Conservation (phyloP, 2,888 invertebrate species). For the Luffia ferchaultella region DNA sequence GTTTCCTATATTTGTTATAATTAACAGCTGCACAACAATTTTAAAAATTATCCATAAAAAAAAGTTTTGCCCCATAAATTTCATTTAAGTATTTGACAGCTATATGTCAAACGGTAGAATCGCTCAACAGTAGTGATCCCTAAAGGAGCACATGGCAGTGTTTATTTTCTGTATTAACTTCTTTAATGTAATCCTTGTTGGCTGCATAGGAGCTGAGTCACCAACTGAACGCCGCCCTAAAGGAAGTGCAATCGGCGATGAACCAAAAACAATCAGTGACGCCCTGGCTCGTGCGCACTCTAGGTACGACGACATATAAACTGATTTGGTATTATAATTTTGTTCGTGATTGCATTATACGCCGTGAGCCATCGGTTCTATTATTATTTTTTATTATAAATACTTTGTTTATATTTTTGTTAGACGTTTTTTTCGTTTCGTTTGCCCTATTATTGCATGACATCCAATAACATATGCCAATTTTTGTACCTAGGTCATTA, state of each 20-base stretch:
- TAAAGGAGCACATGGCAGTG: no score
- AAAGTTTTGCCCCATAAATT: no score
- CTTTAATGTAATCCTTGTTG: no score
- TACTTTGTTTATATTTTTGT: not conserved
- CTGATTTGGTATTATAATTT: not conserved
- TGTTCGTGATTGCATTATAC: not conserved
- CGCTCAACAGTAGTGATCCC: no score
- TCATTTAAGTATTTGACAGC: no score
- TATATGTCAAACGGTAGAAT: no score
- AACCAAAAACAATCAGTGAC: constrained; percentile 73
- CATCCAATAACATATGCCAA: not conserved
- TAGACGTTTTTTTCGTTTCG: not conserved
- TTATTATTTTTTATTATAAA: not conserved
- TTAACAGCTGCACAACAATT: no score
- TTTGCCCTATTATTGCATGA: no score
- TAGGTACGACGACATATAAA: constrained; percentile 50
- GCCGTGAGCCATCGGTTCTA: not conserved
- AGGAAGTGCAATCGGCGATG: constrained; percentile 67
- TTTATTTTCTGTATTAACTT: no score
- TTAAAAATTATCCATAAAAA: no score
- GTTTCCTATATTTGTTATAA: no score
- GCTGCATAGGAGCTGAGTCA: constrained; percentile 86
- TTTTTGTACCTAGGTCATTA: not conserved
- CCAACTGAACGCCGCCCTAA: constrained; percentile 82
- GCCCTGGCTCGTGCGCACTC: constrained; percentile 94